phyloP scores from a whole-genome alignment of 2,113 vertebrate species.

The Hassar affinis region DNA sequence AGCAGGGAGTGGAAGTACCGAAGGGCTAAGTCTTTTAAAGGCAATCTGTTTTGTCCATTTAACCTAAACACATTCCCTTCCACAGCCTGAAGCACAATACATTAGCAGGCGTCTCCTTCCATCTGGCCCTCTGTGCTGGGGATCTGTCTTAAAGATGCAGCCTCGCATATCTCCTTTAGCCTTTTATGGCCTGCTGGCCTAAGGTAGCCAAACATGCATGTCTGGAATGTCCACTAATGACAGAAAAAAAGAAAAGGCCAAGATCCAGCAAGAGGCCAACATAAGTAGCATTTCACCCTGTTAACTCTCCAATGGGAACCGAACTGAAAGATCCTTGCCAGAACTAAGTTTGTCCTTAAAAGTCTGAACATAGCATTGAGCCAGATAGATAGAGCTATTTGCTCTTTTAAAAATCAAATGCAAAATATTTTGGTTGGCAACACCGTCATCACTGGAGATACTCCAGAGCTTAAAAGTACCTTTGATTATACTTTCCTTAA shows the following conservation, averaged over 20 bases:
- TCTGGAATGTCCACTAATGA: constrained; percentile 54
- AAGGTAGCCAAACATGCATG: constrained; percentile 51
- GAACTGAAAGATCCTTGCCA: constrained; percentile 17
- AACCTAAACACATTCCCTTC: constrained; percentile 49
- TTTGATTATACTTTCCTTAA: constrained; percentile 51
- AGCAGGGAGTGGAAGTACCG: constrained; percentile 43
- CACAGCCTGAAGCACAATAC: constrained; percentile 49
- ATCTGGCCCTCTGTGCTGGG: constrained; percentile 7
- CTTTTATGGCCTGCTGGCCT: constrained; percentile 52
- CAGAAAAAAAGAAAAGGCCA: constrained; percentile 34
- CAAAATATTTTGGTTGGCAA: constrained; percentile 54
- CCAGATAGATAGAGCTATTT: constrained; percentile 41
- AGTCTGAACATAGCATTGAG: constrained; percentile 13
- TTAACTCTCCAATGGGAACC: constrained; percentile 15
- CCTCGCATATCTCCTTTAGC: constrained; percentile 39
- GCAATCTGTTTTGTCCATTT: constrained; percentile 66
- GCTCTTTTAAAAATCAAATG: constrained; percentile 36
- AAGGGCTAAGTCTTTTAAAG: constrained; percentile 59
- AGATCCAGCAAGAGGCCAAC: constrained; percentile 39
- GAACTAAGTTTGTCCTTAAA: constrained; percentile 36
- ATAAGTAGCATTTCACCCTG: constrained; percentile 46
- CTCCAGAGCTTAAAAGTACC: constrained; percentile 36
- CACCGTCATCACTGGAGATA: constrained; percentile 18
- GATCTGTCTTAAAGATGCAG: constrained; percentile 41
- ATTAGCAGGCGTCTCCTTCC: constrained; percentile 52